A percentile compares a stretch with the other conserved stretches of the same genome.
These are phyloP conservation scores for Trematomus loennbergii DNA, from an alignment of 2,113 vertebrate genomes.

Conservation along the genomic window DNA sequence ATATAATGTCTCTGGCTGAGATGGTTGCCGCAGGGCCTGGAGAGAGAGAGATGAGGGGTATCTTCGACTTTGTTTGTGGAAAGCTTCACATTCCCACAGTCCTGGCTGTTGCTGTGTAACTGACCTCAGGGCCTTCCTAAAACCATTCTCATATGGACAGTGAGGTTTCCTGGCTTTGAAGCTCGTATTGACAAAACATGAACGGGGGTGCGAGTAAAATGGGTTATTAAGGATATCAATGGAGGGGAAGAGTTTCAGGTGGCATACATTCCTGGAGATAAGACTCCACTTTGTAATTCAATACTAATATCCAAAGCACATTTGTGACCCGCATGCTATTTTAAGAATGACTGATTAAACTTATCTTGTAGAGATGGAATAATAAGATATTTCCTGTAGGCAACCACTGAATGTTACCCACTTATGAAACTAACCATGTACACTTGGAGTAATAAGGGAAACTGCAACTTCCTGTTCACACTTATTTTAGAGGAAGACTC, in stretches of 20 bases:
- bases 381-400: slow-evolving; percentile 2
- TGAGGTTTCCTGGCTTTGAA: slow-evolving; percentile 66
- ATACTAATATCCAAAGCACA: neutral
- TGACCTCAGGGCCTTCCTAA: slow-evolving; percentile 59
- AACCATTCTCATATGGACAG: slow-evolving; percentile 62
- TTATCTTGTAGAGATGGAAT: neutral
- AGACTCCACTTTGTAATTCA: neutral
- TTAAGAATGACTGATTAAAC: neutral
- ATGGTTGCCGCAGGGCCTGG: slow-evolving; percentile 40
- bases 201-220: neutral
- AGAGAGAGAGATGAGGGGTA: slow-evolving; percentile 40
- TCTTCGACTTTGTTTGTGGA: slow-evolving; percentile 64
- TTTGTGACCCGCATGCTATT: neutral
- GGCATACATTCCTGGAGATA: neutral
- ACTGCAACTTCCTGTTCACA: neutral
- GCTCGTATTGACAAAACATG: slow-evolving; percentile 47
- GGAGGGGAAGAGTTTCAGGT: neutral
- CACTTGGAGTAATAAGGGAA: neutral
- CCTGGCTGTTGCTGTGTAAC: slow-evolving; percentile 50
- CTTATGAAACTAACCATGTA: slow-evolving; percentile 1
- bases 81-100: slow-evolving; percentile 67
- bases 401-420: slow-evolving; percentile 9
- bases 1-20: slow-evolving; percentile 30
- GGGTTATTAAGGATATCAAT: slow-evolving; percentile 5
- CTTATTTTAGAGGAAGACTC: neutral